These are phyloP conservation scores for Psammodynastes pulverulentus DNA, from an alignment of 2,113 vertebrate species.

Conservation along the genomic window DNA sequence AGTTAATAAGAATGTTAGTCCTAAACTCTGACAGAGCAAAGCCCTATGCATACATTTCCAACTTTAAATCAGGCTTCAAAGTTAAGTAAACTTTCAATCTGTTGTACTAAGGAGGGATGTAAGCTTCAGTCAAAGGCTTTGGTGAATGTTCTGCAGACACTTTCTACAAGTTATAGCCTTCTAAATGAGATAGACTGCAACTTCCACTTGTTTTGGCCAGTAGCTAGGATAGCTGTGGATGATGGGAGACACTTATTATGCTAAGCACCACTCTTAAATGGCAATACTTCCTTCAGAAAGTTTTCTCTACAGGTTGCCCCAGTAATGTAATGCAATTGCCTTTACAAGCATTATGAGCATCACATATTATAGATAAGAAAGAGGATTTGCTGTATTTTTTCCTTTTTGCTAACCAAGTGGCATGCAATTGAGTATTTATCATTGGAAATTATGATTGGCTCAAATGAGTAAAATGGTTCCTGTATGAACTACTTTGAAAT, in stretches of 20 bases:
- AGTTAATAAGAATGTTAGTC: not conserved
- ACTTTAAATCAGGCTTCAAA: constrained; percentile 2
- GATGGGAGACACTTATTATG: not conserved
- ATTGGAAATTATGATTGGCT: not conserved
- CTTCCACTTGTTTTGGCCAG: not conserved
- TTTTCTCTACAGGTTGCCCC: not conserved
- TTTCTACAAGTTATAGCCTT: not conserved
- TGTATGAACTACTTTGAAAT: not conserved
- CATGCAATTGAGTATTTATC: not conserved
- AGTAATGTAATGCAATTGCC: not conserved
- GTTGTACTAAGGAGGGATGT: not conserved
- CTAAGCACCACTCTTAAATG: not conserved
- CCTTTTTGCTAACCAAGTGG: not conserved
- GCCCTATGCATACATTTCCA: not conserved
- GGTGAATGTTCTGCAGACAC: not conserved
- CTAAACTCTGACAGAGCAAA: not conserved
- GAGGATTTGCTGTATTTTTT: not conserved
- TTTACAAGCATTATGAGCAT: not conserved
- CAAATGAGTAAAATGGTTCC: not conserved
- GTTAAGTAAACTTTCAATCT: not conserved
- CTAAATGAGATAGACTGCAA: not conserved
- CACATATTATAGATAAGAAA: not conserved
- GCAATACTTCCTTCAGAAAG: not conserved
- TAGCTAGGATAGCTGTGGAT: not conserved
- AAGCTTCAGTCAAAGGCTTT: constrained; percentile 18